phyloP scores from a whole-genome alignment of 2,888 invertebrate species.

The Autographa pulchrina region DNA sequence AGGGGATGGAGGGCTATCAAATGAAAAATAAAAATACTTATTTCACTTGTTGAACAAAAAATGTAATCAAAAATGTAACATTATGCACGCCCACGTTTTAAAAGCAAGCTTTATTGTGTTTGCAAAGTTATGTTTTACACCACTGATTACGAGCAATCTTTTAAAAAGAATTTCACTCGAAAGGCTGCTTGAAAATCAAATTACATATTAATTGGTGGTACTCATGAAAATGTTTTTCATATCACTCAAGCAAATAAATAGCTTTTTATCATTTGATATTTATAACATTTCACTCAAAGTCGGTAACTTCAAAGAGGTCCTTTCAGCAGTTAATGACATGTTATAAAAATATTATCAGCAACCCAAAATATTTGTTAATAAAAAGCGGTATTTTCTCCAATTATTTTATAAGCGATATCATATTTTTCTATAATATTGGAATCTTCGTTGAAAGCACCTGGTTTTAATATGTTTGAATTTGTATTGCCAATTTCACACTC shows the following conservation, averaged over 20 bases:
- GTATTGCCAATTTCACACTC: background rate
- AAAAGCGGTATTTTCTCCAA: background rate
- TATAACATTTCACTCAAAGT: conserved; percentile 23
- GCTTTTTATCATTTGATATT: conserved; percentile 15
- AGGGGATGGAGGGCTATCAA: too few relatives aligned
- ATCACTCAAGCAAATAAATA: conserved; percentile 28
- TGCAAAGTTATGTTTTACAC: conserved; percentile 17
- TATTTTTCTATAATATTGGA: background rate
- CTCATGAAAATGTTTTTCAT: conserved; percentile 3
- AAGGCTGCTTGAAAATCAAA: conserved; percentile 33
- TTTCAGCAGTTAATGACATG: conserved; percentile 20
- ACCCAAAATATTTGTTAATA: background rate
- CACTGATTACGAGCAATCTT: conserved; percentile 23
- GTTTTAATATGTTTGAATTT: background rate
- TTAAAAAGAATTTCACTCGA: conserved; percentile 18
- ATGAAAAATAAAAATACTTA: background rate
- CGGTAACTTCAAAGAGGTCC: conserved; percentile 27
- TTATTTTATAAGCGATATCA: background rate
- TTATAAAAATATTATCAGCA: conserved; percentile 10
- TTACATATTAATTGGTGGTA: conserved; percentile 17
- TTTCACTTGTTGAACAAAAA: background rate
- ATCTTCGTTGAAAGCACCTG: background rate
- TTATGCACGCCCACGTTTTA: conserved; percentile 56
- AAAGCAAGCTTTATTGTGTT: conserved; percentile 37
- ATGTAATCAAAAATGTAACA: conserved; percentile 11